phyloP scores from a whole-genome alignment of 2,888 invertebrate genomes.

The Drosophila greeni region DNA sequence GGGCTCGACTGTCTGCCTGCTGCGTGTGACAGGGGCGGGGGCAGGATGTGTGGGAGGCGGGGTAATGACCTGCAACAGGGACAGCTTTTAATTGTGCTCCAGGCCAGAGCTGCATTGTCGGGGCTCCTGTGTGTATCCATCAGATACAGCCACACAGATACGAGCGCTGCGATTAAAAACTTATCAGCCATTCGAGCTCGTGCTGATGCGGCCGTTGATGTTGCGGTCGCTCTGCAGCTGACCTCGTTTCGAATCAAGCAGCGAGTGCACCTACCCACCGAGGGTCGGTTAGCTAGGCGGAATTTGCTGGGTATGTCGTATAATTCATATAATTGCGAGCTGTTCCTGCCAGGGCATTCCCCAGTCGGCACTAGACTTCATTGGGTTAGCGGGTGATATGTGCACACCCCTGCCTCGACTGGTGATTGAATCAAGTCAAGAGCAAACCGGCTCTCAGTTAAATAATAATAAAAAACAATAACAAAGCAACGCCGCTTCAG shows the following conservation, averaged over 20 bases:
- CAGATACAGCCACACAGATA: conserved; percentile 28
- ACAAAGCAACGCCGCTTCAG: conserved; percentile 9
- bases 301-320: background rate
- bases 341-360: conserved; percentile 18
- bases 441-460: conserved; percentile 66
- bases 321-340: background rate
- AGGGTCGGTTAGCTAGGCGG: conserved; percentile 37
- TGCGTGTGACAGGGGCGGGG: background rate
- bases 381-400: conserved; percentile 9
- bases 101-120: conserved; percentile 21
- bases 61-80: conserved; percentile 57
- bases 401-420: conserved; percentile 51
- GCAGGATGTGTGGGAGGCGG: conserved; percentile 37
- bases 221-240: conserved; percentile 50
- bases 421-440: conserved; percentile 67
- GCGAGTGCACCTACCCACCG: conserved; percentile 5
- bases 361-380: conserved; percentile 8
- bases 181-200: conserved; percentile 50
- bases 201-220: conserved; percentile 26
- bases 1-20: conserved; percentile 17
- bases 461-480: conserved; percentile 55
- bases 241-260: conserved; percentile 63
- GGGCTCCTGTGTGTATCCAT: conserved; percentile 28
- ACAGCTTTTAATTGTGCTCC: conserved; percentile 46
- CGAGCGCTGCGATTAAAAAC: conserved; percentile 45